Base-by-base conservation (phyloP, 2,888 invertebrate species). In the Rosalia funebris region DNA sequence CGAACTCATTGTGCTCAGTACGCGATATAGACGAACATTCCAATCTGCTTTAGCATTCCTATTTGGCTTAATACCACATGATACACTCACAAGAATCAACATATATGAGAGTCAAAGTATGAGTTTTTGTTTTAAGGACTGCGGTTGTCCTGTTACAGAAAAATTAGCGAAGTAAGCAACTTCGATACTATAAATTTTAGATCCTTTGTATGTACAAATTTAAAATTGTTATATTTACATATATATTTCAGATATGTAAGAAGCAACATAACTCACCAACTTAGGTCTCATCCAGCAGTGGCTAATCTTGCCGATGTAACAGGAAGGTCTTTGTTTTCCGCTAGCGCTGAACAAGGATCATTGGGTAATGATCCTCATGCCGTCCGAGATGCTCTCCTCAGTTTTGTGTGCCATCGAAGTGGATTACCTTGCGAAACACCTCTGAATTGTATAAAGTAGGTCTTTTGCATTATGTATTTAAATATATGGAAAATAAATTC, bases 21-120 rank as follows among this genome's bases (percentile, higher is more conserved):
- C 96, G 0, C 86, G 91, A 37, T 95, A 94, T 78, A 82, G 95
- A 0, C 86, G 98, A 72, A 97, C 97, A 12, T 94, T 93, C 75
- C 96, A 96, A 82, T 96, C 96, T 71, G 91, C 93, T 0, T 84
- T 94, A 69, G 93, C 93, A 0, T 85, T 94, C 68, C 79, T 93
- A 1, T 92, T 88, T 75, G 87, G 89, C 0, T 85, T 94, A 63
- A 82, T 93, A 32, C 88, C 89, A 1, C 81, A 84, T 1, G 90
- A 91, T 57, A 84, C 89, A 47, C 83, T 90, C 72, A 82, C 87
- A 5, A 88, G 88, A 56, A 82, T 93, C 2, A 84, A 84, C 17
- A 85, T 95, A 10, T 83, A 86, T 7, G 93, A 93, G 79, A 89
- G 90, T 50, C 91, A 91, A 73, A 91, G 92, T 75, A 88, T 92